These are phyloP conservation scores for Metridium senile DNA, from an alignment of 92 coral and sea anemone species.

Conservation along the genomic window DNA sequence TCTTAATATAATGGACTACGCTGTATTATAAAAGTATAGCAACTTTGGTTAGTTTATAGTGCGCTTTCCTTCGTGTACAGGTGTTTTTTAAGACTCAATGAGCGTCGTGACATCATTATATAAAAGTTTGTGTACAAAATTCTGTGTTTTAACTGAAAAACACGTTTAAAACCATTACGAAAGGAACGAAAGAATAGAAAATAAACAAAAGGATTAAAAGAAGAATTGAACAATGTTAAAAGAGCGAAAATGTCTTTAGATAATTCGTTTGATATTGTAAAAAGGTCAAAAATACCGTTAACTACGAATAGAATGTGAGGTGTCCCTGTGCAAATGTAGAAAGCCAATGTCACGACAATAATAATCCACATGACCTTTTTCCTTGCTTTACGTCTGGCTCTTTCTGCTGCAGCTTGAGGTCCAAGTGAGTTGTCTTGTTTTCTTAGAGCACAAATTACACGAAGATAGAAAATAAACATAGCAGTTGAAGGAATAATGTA, in stretches of 20 bases:
- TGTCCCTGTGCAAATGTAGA: not conserved
- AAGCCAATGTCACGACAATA: not conserved
- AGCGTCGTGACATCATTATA: not conserved
- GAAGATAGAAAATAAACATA: not conserved
- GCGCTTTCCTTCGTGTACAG: no score
- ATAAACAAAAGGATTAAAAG: conserved; percentile 1
- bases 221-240: not conserved
- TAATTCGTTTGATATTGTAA: not conserved
- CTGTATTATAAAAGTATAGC: no score
- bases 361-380: not conserved
- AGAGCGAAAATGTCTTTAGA: not conserved
- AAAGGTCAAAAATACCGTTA: not conserved
- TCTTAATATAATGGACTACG: no score
- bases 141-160: not conserved
- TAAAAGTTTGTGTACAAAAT: not conserved
- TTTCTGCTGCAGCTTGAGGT: not conserved
- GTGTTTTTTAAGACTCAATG: not conserved
- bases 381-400: not conserved
- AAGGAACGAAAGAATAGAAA: not conserved
- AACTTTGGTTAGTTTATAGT: no score
- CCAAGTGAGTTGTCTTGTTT: not conserved
- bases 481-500: not conserved
- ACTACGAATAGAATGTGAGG: not conserved
- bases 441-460: conserved; percentile 2
- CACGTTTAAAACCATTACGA: not conserved